Percentiles rank a stretch among this genome's conserved stretches.
Evolutionary conservation across 2,888 invertebrate genomes (phyloP).

Genomic region (Leptopilina myrica): DNA sequence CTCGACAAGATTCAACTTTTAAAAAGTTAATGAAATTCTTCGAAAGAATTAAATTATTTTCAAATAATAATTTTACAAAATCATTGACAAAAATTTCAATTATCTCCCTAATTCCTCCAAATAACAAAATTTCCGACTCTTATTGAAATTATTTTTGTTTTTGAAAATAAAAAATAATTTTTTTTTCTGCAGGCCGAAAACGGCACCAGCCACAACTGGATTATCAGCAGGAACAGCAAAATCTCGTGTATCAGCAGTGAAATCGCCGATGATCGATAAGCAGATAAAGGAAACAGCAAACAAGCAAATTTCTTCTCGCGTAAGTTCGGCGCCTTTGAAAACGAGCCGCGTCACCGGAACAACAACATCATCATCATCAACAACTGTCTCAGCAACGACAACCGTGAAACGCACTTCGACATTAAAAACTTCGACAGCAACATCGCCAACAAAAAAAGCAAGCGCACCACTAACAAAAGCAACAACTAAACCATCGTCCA

Average conservation of each 20-base stretch:
- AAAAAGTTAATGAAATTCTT: no score
- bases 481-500: constrained; percentile 51
- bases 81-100: no score
- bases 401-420: constrained; percentile 58
- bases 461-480: constrained; percentile 58
- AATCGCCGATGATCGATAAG: constrained; percentile 77
- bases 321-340: constrained; percentile 65
- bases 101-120: no score
- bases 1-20: no score
- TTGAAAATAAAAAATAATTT: background rate
- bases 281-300: constrained; percentile 85
- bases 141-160: no score
- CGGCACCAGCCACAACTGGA: constrained; percentile 62
- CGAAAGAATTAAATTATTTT: no score
- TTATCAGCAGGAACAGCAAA: constrained; percentile 60
- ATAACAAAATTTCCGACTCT: no score
- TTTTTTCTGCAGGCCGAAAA: constrained; percentile 58
- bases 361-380: background rate
- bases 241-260: constrained; percentile 59
- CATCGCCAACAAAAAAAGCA: constrained; percentile 60
- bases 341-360: constrained; percentile 41
- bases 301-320: constrained; percentile 81
- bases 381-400: constrained; percentile 56
- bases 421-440: constrained; percentile 51
- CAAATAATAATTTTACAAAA: no score